A percentile compares a stretch with the other conserved stretches of the same genome.
These are phyloP conservation scores for Pteromalus puparum DNA, from an alignment of 1,140 invertebrate species.

Conservation along the genomic window DNA sequence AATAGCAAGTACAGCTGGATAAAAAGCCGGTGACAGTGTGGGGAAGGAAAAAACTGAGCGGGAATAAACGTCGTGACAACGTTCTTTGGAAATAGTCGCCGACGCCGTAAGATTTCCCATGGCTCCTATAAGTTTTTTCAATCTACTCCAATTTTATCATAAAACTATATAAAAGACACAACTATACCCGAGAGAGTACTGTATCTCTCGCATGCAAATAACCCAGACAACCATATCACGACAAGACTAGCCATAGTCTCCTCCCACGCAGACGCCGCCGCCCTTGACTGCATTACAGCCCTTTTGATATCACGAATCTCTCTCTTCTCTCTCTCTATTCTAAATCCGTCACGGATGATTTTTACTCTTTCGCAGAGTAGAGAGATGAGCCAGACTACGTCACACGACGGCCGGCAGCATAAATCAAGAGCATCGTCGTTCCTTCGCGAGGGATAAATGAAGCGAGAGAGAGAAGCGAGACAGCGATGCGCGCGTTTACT, in stretches of 20 bases:
- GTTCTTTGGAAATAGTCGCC: too few species aligned
- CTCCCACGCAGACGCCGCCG: not conserved
- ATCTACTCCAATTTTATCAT: too few species aligned
- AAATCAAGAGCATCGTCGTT: constrained; percentile 21
- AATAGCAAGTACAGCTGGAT: constrained; percentile 28
- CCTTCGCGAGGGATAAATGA: constrained; percentile 23
- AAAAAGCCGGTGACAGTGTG: not conserved
- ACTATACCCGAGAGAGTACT: too few species aligned
- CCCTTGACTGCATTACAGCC: constrained; percentile 30
- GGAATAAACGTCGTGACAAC: too few species aligned
- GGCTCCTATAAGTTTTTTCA: too few species aligned
- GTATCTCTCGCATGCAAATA: too few species aligned
- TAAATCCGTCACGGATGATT: constrained; percentile 24
- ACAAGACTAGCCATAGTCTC: not conserved
- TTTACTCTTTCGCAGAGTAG: constrained; percentile 20
- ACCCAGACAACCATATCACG: too few species aligned
- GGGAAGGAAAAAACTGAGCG: too few species aligned
- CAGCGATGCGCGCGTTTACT: not conserved
- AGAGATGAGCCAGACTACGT: not conserved
- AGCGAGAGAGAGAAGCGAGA: not conserved
- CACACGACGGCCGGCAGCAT: constrained; percentile 25
- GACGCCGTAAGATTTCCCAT: too few species aligned
- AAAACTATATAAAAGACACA: too few species aligned
- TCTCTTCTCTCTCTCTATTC: constrained; percentile 16
- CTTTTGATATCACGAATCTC: constrained; percentile 42